These are phyloP conservation scores for Echinarachnius parma DNA, from an alignment of 53 echinoderm and acorn worm species.

Conservation along the genomic window DNA sequence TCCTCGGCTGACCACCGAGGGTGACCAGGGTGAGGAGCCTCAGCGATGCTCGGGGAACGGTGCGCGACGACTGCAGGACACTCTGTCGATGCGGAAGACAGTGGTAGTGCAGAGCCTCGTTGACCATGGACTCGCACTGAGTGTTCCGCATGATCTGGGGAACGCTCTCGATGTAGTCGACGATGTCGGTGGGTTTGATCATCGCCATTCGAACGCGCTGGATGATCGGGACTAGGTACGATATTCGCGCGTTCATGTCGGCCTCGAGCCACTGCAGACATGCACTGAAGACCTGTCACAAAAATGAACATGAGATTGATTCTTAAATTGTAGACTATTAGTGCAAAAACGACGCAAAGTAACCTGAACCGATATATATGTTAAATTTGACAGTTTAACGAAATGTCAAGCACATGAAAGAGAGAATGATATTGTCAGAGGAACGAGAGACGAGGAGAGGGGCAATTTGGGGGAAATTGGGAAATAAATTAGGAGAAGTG, in stretches of 20 bases:
- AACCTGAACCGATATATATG: too few species aligned
- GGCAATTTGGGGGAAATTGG: too few species aligned
- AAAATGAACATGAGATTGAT: too few species aligned
- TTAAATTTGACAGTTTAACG: too few species aligned
- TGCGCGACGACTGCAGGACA: constrained; percentile 76
- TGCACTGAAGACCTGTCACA: constrained; percentile 51
- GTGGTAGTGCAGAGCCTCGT: constrained; percentile 92
- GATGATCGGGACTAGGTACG: constrained; percentile 49
- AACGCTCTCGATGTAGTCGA: constrained; percentile 84
- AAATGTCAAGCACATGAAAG: too few species aligned
- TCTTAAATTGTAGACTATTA: too few species aligned
- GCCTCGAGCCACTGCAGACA: constrained; percentile 66
- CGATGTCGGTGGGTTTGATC: constrained; percentile 81
- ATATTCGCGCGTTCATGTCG: constrained; percentile 40
- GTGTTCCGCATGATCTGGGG: constrained; percentile 68
- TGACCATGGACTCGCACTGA: constrained; percentile 66
- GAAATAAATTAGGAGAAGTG: too few species aligned
- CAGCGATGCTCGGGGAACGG: constrained; percentile 66
- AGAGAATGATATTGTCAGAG: too few species aligned
- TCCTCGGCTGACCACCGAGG: constrained; percentile 82
- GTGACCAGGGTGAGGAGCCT: constrained; percentile 64
- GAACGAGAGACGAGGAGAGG: too few species aligned
- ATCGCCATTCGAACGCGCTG: constrained; percentile 77
- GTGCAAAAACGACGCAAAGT: too few species aligned
- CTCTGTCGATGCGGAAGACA: constrained; percentile 86